Base-by-base conservation (phyloP, 1,140 invertebrate species). In the Saxidomus purpurata region DNA sequence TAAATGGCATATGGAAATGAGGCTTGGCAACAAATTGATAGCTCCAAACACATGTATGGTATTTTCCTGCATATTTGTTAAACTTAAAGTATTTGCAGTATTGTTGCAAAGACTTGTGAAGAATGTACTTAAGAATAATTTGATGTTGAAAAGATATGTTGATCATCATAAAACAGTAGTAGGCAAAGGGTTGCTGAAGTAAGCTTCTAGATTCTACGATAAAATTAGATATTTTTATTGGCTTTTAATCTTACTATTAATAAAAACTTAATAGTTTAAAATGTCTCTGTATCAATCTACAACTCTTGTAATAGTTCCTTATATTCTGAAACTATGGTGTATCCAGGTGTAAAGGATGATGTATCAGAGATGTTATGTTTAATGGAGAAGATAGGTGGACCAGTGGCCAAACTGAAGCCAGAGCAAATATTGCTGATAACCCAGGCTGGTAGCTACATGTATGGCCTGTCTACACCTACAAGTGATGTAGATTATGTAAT, bases 401-500 rank as follows among this genome's bases (percentile, higher is more conserved):
- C 91, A 63, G 90, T 95, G 4, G 69, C 47, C n/a, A 91, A 89
- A 8, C 76, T 95, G 67, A 76, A 91, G 43, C 93, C 94, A 17
- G 88, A 91, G 25, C 94, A 95, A 49, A 93, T 95, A 22, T 28
- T 95, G 40, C 61, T 95, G 85, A 90, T 95, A 25, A 93, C 94
- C n/a, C 89, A 89, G 40, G 94, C 94, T 67, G 94, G 94, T 1
- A 95, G 94, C 84, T 90, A 90, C 63, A 93, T 95, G 93, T 95
- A 95, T 88, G 92, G 92, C 9, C 74, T 95, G 36, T 89, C 92
- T 71, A 94, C 93, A n/a, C 91, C 94, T 61, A 90, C 92, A 25
- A 94, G 93, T 92, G 94, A 95, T 90, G 85, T 93, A 0, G 94
- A 95, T 69, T 95, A 93, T 87, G 52, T 94, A 19, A 91, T 95